These are phyloP conservation scores for Lutjanus argentimaculatus DNA, from an alignment of 2,797 vertebrate species.

Conservation along the genomic window DNA sequence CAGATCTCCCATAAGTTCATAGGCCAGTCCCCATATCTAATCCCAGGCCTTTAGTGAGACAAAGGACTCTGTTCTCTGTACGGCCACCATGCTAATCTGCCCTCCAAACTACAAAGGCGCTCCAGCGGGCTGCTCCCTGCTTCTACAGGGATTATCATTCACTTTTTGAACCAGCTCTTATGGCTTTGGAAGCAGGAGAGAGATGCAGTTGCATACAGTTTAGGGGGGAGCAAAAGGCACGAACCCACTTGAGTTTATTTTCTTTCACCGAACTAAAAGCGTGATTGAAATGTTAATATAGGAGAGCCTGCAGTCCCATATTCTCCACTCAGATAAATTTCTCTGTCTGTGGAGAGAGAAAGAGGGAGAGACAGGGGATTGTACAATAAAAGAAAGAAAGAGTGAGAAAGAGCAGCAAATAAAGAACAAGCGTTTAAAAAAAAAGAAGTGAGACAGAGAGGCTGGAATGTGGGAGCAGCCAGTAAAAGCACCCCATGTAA, in stretches of 20 bases:
- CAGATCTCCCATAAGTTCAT: conserved; percentile 64
- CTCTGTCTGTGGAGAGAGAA: conserved; percentile 47
- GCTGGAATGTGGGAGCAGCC: conserved; percentile 81
- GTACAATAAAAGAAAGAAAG: conserved; percentile 47
- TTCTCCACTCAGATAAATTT: conserved; percentile 70
- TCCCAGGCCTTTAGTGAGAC: conserved; percentile 76
- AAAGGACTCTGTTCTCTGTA: conserved; percentile 78
- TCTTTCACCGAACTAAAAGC: conserved; percentile 70
- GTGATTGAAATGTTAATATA: conserved; percentile 84
- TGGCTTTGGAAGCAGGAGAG: conserved; percentile 48
- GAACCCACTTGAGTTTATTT: conserved; percentile 79
- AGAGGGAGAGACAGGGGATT: conserved; percentile 39
- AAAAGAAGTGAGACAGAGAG: conserved; percentile 49
- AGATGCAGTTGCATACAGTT: conserved; percentile 73
- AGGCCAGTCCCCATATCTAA: conserved; percentile 73
- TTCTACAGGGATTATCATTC: conserved; percentile 83
- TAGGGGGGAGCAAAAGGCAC: conserved; percentile 73
- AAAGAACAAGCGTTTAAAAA: conserved; percentile 49
- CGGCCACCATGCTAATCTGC: conserved; percentile 80
- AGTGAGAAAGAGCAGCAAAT: conserved; percentile 52
- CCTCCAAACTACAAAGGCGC: conserved; percentile 79
- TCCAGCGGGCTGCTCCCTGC: conserved; percentile 68
- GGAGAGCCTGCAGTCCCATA: conserved; percentile 56
- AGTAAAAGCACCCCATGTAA: conserved; percentile 77
- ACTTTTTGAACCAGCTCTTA: conserved; percentile 78